Base-by-base conservation (phyloP, 2,888 invertebrate species). In the Dermolepida albohirtum region DNA sequence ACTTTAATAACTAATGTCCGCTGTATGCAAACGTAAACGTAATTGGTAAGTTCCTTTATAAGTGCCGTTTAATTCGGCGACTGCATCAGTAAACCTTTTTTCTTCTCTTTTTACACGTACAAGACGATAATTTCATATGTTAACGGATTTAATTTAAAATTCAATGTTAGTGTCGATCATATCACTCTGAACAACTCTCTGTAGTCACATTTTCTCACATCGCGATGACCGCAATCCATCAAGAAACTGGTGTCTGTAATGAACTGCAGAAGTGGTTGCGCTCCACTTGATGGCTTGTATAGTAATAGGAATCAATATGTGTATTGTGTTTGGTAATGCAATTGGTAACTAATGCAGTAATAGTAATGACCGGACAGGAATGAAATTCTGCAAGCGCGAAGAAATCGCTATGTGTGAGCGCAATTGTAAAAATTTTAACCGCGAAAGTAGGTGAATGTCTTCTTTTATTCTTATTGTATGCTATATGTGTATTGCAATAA, bases 401-500 rank as follows among this genome's bases (percentile, higher is more conserved):
- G 59, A 62, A 62, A 47, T 47, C 14, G 47, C 59, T 16, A 62
- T 47, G 47, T 14, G 34, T 29, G 12, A 6, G 8, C 14, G 29
- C 34, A 34, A 47, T 44, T 44, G 29, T 47, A 47, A 62, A 62
- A 47, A 62, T 62, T 47, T 34, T 47, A 62, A 12, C n/a, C 34
- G 59, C 47, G 47, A 62, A 62, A 62, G 59, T 47, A 62, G 47
- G 47, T 34, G 44, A 39, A 62, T 39, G 59, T 44, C 39, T 62
- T 4, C 34, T 55, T 55, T 41, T n/a, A 43, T 43, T 43, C 22
- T 27, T 57, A 10, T 27, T 22, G 43, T 17, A 12, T 22, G 43
- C 22, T 8, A 12, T 43, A 57, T 57, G 43, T 57, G 57, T 57
- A 27, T 16, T 57, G 41, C 16, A 57, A 43, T 22, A 57, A 57